Evolutionary conservation across 2,113 vertebrate species (phyloP), one percentile per base, ranked within the genome.

Genomic region (Scopus umbretta): DNA sequence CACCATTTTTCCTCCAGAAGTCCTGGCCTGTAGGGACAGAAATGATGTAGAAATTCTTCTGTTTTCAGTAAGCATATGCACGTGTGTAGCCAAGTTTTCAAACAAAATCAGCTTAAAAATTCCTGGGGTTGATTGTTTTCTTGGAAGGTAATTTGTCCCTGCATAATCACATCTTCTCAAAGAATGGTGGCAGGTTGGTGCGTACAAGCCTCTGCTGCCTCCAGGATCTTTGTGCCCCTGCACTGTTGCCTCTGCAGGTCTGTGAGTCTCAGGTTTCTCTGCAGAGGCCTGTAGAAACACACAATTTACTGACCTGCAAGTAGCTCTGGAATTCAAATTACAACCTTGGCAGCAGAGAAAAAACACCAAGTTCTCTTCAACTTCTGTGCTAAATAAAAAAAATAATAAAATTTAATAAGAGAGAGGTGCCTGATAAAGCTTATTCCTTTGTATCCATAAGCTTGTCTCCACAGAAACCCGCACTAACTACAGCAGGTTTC

Each of bases 261-360:
- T 50, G 4, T 25, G 20, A 5, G 4, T 32, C 22, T 12, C 62
- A 50, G n/a, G 22, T 72, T 79, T 34, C 38, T 71, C 74, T 63
- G 42, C 40, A 74, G 49, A 81, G 6, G 8, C 22, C 38, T 42
- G 18, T 47, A 53, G 52, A 29, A 67, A 83, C n/a, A 75, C 34
- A 75, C 12, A 61, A 61, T 86, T 82, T 91, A 91, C 67, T 43
- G 80, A 63, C 27, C 61, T 65, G 43, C 15, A 82, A 52, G 47
- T 61, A 83, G 49, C 29, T 82, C 71, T 47, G 58, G 81, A 94
- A 93, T 85, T 78, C 73, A 84, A 84, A 89, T 73, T 68, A 62
- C 42, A 80, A 5, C 16, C 63, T 65, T 59, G 53, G 17, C 63
- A 72, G 29, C 55, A 29, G 16, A 2, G 30, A 38, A 70, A 58